Percentiles rank a stretch among this genome's conserved stretches.
These are phyloP conservation scores for Silurus lanzhouensis DNA, from an alignment of 2,797 vertebrate genomes.

Conservation along the genomic window DNA sequence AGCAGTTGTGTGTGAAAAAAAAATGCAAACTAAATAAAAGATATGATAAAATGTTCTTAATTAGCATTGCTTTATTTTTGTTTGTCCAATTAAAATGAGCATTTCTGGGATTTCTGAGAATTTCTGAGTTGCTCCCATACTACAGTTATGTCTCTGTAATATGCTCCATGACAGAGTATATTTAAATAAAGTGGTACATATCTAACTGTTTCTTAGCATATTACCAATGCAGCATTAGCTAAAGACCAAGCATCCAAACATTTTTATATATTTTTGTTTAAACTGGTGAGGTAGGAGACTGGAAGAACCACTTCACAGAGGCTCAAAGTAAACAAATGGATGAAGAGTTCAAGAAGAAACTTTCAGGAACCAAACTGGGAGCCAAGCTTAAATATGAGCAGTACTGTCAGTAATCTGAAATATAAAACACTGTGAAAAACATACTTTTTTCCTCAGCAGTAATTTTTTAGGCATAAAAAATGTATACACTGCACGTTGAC, in stretches of 20 bases:
- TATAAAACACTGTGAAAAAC: background rate
- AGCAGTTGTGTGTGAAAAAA: no score
- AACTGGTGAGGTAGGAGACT: conserved; percentile 69
- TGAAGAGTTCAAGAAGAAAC: conserved; percentile 66
- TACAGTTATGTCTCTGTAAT: no score
- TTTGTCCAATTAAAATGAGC: no score
- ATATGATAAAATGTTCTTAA: no score
- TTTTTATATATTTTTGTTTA: background rate
- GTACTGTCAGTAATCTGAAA: conserved; percentile 57
- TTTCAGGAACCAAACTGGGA: conserved; percentile 64
- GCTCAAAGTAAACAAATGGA: conserved; percentile 75
- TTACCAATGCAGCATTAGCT: background rate
- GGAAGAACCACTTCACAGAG: conserved; percentile 68
- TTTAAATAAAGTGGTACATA: background rate
- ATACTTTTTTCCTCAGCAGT: no score
- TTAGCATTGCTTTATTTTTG: no score
- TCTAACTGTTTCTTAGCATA: background rate
- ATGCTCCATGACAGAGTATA: background rate
- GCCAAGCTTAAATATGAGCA: conserved; percentile 65
- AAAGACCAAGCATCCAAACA: background rate
- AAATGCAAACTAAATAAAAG: no score
- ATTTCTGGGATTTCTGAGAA: no score
- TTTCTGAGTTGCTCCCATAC: no score
- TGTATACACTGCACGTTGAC: background rate
- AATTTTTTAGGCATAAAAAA: no score